Evolutionary conservation across 2,888 invertebrate species (phyloP).

Genomic region (Xanthia togata): DNA sequence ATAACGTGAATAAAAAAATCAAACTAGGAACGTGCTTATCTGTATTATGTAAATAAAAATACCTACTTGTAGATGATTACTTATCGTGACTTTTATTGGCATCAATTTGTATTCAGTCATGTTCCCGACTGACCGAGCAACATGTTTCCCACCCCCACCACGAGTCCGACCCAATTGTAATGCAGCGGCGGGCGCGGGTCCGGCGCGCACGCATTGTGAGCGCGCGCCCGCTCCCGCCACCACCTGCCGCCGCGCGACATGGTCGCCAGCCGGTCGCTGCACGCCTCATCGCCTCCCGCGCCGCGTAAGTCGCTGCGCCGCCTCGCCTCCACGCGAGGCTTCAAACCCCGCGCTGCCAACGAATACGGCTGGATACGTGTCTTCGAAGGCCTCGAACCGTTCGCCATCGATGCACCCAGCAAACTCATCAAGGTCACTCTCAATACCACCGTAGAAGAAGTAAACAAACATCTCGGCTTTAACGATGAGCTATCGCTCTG

Average conservation of each 20-base stretch:
- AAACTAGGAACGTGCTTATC: background rate
- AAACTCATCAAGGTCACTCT: conserved; percentile 90
- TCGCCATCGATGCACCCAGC: conserved; percentile 87
- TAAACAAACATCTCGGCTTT: conserved; percentile 87
- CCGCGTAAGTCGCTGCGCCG: conserved; percentile 87
- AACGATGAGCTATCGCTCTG: conserved; percentile 87
- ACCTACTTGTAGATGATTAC: conserved; percentile 48
- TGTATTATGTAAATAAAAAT: conserved; percentile 24
- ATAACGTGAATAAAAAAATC: background rate
- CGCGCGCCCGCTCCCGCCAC: conserved; percentile 80
- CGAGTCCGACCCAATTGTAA: conserved; percentile 87
- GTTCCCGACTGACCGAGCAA: conserved; percentile 87
- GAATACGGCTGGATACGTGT: conserved; percentile 91
- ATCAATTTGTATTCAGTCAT: conserved; percentile 81
- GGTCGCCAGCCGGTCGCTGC: conserved; percentile 87
- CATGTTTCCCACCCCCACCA: conserved; percentile 90
- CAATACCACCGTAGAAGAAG: conserved; percentile 90
- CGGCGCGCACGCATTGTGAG: conserved; percentile 82
- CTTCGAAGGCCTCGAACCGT: conserved; percentile 90
- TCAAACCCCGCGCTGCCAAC: conserved; percentile 78
- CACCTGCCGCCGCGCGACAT: conserved; percentile 83
- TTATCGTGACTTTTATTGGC: conserved; percentile 69
- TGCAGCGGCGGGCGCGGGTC: conserved; percentile 82
- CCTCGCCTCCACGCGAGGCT: conserved; percentile 88
- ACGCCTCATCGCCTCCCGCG: conserved; percentile 87